phyloP scores from a whole-genome alignment of 2,888 invertebrate genomes.

The Dryobotodes eremita region DNA sequence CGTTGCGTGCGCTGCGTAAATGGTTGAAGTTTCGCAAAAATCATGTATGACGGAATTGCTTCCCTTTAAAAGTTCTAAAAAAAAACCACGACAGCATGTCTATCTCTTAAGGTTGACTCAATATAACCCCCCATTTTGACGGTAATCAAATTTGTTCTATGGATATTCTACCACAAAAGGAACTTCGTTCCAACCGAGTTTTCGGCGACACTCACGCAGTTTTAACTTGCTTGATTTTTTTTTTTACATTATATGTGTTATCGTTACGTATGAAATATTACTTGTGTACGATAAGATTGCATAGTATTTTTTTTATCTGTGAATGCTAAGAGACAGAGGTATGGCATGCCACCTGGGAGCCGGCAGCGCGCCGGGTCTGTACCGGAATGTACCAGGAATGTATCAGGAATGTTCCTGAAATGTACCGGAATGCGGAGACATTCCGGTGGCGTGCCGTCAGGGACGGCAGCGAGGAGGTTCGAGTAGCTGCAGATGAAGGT shows the following conservation, averaged over 20 bases:
- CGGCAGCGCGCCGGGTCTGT: neutral
- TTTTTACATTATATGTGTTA: neutral
- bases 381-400: neutral
- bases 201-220: too few relatives aligned
- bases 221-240: too few relatives aligned
- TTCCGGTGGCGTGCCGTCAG: neutral
- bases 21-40: too few relatives aligned
- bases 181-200: too few relatives aligned
- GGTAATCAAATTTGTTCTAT: too few relatives aligned
- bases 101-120: too few relatives aligned
- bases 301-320: neutral
- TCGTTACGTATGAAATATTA: neutral
- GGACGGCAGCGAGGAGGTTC: neutral
- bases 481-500: neutral
- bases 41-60: too few relatives aligned
- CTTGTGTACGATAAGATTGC: neutral
- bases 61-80: too few relatives aligned
- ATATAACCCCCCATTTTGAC: too few relatives aligned
- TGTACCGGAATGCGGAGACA: neutral
- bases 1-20: too few relatives aligned
- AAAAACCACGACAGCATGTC: too few relatives aligned
- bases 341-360: neutral
- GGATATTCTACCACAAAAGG: too few relatives aligned
- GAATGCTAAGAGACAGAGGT: neutral
- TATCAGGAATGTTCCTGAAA: neutral